Percentiles rank a stretch among this genome's conserved stretches.
These are phyloP conservation scores for Piaya cayana DNA, from an alignment of 2,113 vertebrate species.

Conservation along the genomic window DNA sequence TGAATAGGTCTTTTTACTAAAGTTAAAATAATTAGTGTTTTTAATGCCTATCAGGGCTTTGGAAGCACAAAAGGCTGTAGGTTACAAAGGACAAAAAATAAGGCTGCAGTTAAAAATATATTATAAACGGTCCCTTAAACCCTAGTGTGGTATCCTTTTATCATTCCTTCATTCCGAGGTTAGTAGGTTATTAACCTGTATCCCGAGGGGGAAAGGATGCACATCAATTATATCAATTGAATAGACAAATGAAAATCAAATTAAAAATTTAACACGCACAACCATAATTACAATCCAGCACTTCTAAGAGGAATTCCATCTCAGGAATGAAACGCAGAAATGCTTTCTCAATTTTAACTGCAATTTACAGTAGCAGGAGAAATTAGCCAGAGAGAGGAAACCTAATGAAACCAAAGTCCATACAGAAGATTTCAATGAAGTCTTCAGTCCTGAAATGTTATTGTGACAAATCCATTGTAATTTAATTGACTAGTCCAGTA, in stretches of 20 bases:
- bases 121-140: conserved; percentile 58
- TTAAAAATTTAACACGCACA: conserved; percentile 70
- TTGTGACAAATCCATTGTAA: conserved; percentile 1
- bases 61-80: conserved; percentile 25
- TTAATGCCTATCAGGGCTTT: conserved; percentile 21
- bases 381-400: neutral
- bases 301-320: conserved; percentile 53
- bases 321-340: neutral
- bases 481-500: neutral
- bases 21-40: conserved; percentile 57
- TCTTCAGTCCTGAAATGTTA: neutral
- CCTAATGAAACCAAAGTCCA: neutral
- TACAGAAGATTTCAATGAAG: neutral
- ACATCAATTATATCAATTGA: conserved; percentile 63
- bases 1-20: neutral
- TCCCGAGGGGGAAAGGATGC: conserved; percentile 47
- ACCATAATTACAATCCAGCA: conserved; percentile 45
- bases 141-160: conserved; percentile 58
- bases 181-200: conserved; percentile 71
- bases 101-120: conserved; percentile 34
- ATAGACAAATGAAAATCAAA: conserved; percentile 73
- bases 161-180: conserved; percentile 60
- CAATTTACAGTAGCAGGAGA: neutral
- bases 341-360: conserved; percentile 29
- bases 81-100: conserved; percentile 51